Evolutionary conservation across 2,888 invertebrate genomes (phyloP).

Genomic region (Nomada flava): DNA sequence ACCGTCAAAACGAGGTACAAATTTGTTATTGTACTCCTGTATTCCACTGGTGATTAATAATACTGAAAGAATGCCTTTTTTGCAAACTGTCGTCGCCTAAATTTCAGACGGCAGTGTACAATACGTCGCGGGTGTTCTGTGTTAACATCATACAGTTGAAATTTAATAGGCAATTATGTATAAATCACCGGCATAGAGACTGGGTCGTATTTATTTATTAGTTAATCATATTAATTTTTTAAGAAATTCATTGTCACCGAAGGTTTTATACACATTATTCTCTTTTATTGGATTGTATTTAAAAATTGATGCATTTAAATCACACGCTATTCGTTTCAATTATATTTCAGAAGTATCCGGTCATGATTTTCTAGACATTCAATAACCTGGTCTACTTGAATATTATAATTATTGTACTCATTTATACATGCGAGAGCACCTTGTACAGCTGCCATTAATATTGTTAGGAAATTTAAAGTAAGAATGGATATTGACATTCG

Average conservation of each 20-base stretch:
- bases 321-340: slow-evolving; percentile 22
- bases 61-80: slow-evolving; percentile 76
- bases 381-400: slow-evolving; percentile 32
- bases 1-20: slow-evolving; percentile 71
- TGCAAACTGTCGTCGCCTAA: slow-evolving; percentile 69
- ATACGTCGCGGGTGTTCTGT: slow-evolving; percentile 71
- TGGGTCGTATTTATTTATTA: slow-evolving; percentile 66
- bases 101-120: slow-evolving; percentile 61
- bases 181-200: slow-evolving; percentile 77
- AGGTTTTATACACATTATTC: slow-evolving; percentile 27
- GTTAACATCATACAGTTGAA: slow-evolving; percentile 72
- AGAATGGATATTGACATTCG: slow-evolving; percentile 53
- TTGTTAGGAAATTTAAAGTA: slow-evolving; percentile 54
- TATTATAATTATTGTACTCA: slow-evolving; percentile 39
- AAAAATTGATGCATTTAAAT: slow-evolving; percentile 32
- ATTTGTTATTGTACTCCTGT: slow-evolving; percentile 67
- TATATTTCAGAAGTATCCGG: slow-evolving; percentile 40
- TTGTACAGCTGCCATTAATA: slow-evolving; percentile 67
- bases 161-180: slow-evolving; percentile 70
- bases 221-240: slow-evolving; percentile 27
- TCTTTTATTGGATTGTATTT: slow-evolving; percentile 25
- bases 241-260: slow-evolving; percentile 19
- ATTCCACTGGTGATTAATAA: slow-evolving; percentile 67
- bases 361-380: slow-evolving; percentile 43
- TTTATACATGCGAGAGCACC: slow-evolving; percentile 54